Percentiles rank a stretch among this genome's conserved stretches.
phyloP scores from a whole-genome alignment of 2,113 vertebrate genomes.

The Clarias macrocephalus region DNA sequence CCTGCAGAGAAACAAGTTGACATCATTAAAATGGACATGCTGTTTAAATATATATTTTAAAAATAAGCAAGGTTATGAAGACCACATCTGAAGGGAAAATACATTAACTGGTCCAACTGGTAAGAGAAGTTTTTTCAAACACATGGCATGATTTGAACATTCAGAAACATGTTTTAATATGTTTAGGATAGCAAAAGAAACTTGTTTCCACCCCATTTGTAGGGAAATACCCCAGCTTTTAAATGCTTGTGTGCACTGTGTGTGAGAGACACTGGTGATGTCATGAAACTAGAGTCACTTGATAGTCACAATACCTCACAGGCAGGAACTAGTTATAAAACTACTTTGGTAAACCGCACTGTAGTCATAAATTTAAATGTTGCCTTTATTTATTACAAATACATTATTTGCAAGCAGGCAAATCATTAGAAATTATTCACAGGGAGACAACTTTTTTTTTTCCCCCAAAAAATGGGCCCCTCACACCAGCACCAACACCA shows the following conservation, averaged over 20 bases:
- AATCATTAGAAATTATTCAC: too few relatives aligned
- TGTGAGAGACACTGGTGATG: background rate
- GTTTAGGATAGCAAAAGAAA: background rate
- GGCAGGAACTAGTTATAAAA: background rate
- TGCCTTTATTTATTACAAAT: background rate
- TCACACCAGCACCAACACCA: too few relatives aligned
- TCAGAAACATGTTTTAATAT: background rate
- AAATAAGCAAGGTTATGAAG: background rate
- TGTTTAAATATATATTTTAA: background rate
- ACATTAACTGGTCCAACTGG: background rate
- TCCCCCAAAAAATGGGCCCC: too few relatives aligned
- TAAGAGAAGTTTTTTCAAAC: background rate
- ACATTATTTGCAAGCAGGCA: background rate
- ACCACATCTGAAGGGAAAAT: background rate
- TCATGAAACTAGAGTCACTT: conserved; percentile 13
- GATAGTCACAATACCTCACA: background rate
- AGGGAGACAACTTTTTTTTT: too few relatives aligned
- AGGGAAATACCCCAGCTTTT: background rate
- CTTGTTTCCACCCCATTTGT: background rate
- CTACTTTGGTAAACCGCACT: background rate
- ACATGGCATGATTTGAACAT: background rate
- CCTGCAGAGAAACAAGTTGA: conserved; percentile 61
- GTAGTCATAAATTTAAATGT: background rate
- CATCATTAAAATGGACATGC: background rate
- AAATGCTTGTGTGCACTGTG: background rate